Base-by-base conservation (phyloP, 2,888 invertebrate species). In the Eurytoma californica region DNA sequence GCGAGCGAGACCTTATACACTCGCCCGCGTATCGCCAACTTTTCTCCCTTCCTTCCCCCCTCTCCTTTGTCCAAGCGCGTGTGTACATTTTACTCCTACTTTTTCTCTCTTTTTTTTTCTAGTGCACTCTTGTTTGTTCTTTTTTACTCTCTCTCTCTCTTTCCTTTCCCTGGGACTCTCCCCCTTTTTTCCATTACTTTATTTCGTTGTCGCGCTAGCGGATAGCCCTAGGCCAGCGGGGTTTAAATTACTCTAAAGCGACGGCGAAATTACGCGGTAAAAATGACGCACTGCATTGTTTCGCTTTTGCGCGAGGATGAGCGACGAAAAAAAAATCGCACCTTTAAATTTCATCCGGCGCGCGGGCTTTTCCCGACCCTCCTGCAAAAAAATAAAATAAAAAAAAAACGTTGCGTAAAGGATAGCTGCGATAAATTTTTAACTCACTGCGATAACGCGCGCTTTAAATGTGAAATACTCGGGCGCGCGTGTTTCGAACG, bases 241-340 rank as follows among this genome's bases (percentile, higher is more conserved):
- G 78, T 82, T 83, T 81, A 72, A 83, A 82, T 78, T 78, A 80
- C 80, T 82, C 79, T 80, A 82, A 83, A 82, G 39, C 82, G 81
- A 74, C 75, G 82, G 76, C 70, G 63, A 82, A 82, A 83, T 80
- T 82, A 77, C 69, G 51, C 66, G 81, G 18, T 39, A 72, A 72
- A 77, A 72, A 67, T 67, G 65, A 77, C 57, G 57, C 18, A 65
- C 57, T 18, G 55, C 53, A 68, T 61, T 53, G 61, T 49, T 67
- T 69, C 69, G 28, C 24, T 39, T 60, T 70, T n/a, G 24, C 18
- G n/a, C 7, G 4, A 2, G 39, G 39, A 39, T 39, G 39, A 39
- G 39, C 39, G 39, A 39, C 20, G 16, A 65, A 16, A 28, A 65
- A 51, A 53, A 53, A 53, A 53, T 14, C 3, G 3, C n/a, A n/a